Base-by-base conservation (phyloP, 2,797 vertebrate genomes). In the Myotis myotis region DNA sequence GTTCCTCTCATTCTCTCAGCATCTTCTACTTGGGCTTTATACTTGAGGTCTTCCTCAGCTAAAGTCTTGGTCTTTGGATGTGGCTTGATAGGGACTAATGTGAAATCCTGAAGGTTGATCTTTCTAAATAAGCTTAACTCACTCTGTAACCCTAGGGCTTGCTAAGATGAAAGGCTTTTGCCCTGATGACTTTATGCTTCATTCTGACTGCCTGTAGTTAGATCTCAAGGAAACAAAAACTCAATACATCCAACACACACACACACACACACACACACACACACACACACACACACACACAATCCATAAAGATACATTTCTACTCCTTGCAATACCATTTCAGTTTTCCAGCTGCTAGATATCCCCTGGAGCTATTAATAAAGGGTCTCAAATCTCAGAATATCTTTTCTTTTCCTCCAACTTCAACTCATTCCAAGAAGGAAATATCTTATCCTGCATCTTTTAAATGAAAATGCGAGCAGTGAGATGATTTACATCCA, bases 391-490 rank as follows among this genome's bases (percentile, higher is more conserved):
- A 74, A 89, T 93, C 62, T 66, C 20, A 2, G 9, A 96, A 17
- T 22, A 49, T 83, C n/a, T 72, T 91, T 16, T 60, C 33, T 86
- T 95, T 82, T 10, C 13, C 44, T 97, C 36, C 8, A 89, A n/a
- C 81, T 93, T 98, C 87, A 95, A 64, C 89, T 28, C 5, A 88
- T 92, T 66, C 78, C 94, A 97, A 96, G 70, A 89, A 93, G 64
- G 64, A 92, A 91, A 96, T 74, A 92, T 91, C 12, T 96, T 88
- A 84, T 96, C 79, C 74, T 95, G 71, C 87, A 96, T 96, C 81
- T 97, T 98, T 96, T 94, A 96, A 96, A 97, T 98, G 95, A 97
- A 98, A 98, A 98, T 33, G 19, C 55, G 96, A 89, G 96, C 95
- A 96, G 87, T 66, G 80, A 88, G 57, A 87, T 93, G 96, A 97